Conservation (phyloP, 2,797 vertebrate species). For the Rhinichthys osculus region DNA sequence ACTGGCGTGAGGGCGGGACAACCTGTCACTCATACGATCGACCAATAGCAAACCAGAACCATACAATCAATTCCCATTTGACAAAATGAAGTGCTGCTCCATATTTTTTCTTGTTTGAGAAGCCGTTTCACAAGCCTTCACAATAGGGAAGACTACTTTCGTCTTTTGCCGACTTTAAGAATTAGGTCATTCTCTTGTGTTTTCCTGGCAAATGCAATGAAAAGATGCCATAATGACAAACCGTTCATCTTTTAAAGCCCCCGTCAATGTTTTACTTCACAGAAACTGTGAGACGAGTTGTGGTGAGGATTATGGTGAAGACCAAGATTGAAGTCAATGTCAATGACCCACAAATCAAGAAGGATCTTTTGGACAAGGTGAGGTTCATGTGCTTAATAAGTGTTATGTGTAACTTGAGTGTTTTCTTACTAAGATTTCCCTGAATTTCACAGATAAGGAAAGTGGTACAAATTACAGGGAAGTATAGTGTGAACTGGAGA, state of each 20-base stretch:
- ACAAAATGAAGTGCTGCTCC: not conserved
- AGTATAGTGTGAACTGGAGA: slow-evolving; percentile 18
- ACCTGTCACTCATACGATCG: not conserved
- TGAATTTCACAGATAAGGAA: slow-evolving; percentile 5
- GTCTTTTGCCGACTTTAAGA: not conserved
- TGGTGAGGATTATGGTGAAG: slow-evolving; percentile 8
- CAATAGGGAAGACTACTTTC: not conserved
- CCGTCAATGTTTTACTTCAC: not conserved
- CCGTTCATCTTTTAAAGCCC: not conserved
- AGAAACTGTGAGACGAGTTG: not conserved
- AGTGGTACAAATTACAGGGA: not conserved
- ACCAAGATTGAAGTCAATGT: not conserved
- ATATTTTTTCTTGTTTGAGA: not conserved
- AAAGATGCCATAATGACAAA: not conserved
- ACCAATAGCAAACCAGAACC: not conserved
- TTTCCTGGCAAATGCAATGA: not conserved
- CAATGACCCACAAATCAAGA: slow-evolving; percentile 7
- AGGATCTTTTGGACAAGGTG: slow-evolving; percentile 2
- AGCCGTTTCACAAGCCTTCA: too few relatives aligned
- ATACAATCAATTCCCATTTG: not conserved
- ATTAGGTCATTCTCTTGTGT: not conserved
- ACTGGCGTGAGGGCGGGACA: not conserved
- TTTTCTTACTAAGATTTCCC: not conserved
- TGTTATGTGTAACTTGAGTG: not conserved
- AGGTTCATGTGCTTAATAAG: not conserved